Percentiles rank a stretch among this genome's conserved stretches.
phyloP scores from a whole-genome alignment of 2,797 vertebrate genomes.

The Pangasius macronema region DNA sequence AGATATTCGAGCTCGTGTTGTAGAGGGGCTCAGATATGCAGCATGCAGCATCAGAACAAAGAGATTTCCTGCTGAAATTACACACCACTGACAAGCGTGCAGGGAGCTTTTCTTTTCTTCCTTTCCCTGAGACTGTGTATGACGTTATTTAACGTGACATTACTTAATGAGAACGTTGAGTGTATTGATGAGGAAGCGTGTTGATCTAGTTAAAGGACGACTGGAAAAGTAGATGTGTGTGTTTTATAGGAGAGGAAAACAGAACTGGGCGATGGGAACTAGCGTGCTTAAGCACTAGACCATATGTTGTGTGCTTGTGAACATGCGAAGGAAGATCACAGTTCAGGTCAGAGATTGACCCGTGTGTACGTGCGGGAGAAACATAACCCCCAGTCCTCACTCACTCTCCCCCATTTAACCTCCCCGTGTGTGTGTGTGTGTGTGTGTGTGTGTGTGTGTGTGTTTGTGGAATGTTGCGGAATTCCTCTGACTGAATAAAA shows the following conservation, averaged over 20 bases:
- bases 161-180: background rate
- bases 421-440: conserved; percentile 50
- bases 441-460: conserved; percentile 27
- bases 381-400: conserved; percentile 12
- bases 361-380: conserved; percentile 28
- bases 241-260: background rate
- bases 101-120: background rate
- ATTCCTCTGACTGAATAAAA: conserved; percentile 62
- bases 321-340: conserved; percentile 13
- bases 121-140: background rate
- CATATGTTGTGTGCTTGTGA: conserved; percentile 34
- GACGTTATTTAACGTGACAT: background rate
- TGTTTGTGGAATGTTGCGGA: conserved; percentile 75
- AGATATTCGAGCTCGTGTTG: background rate
- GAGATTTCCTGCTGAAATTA: background rate
- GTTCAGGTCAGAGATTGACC: conserved; percentile 48
- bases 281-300: conserved; percentile 10
- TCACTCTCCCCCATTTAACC: background rate
- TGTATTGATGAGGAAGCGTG: background rate
- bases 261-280: background rate
- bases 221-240: background rate
- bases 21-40: background rate
- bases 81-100: background rate
- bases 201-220: background rate
- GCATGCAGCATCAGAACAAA: background rate